These are phyloP conservation scores for Clavelina lepadiformis DNA, from an alignment of 23 tunicate species.

Conservation along the genomic window DNA sequence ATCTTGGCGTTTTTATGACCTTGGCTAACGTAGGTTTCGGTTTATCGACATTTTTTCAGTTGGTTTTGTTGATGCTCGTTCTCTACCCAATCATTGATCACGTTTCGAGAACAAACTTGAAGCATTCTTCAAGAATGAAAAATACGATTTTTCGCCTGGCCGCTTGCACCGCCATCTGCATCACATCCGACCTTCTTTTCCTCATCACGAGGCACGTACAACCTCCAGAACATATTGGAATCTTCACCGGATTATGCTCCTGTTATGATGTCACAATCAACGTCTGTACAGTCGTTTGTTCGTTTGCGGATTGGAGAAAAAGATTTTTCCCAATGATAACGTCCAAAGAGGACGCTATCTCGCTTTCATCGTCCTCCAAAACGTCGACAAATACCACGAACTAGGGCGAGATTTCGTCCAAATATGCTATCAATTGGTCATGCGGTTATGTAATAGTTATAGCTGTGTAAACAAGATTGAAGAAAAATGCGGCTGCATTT, in stretches of 20 bases:
- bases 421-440: too few relatives aligned
- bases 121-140: constrained; percentile 1
- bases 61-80: constrained; percentile 1
- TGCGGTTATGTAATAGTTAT: too few relatives aligned
- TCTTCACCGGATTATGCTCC: background rate
- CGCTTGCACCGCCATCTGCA: constrained; percentile 7
- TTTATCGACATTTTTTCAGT: background rate
- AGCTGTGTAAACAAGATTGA: too few relatives aligned
- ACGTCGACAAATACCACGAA: too few relatives aligned
- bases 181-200: background rate
- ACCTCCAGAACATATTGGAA: background rate
- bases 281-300: background rate
- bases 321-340: constrained; percentile 19
- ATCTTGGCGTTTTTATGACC: background rate
- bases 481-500: too few relatives aligned
- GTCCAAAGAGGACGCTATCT: too few relatives aligned
- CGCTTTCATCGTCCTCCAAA: too few relatives aligned
- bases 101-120: background rate
- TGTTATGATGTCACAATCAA: constrained; percentile 8
- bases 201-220: constrained; percentile 5
- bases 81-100: constrained; percentile 3
- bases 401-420: too few relatives aligned
- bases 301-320: constrained; percentile 1
- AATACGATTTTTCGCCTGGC: constrained; percentile 9
- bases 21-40: background rate